These are phyloP conservation scores for Xyrauchen texanus DNA, from an alignment of 2,113 vertebrate species.

Conservation along the genomic window DNA sequence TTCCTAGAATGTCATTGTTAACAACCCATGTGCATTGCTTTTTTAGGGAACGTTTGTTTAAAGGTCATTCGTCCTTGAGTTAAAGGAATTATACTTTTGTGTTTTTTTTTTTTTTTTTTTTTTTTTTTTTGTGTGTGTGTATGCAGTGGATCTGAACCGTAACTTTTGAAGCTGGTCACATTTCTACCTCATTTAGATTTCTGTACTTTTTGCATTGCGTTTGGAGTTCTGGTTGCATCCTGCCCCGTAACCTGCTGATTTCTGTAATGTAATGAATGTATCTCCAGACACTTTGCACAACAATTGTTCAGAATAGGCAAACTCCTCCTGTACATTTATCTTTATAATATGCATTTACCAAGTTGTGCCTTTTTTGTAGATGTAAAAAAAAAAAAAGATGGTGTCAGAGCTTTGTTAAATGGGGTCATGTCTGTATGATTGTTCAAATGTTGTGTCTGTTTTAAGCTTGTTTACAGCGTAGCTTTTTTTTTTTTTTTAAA, in stretches of 20 bases:
- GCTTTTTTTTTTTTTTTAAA: slow-evolving; percentile 61
- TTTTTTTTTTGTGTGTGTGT: slow-evolving; percentile 32
- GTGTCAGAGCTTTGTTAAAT: slow-evolving; percentile 70
- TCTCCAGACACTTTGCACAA: slow-evolving; percentile 79
- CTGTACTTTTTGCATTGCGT: slow-evolving; percentile 61
- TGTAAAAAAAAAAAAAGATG: slow-evolving; percentile 44
- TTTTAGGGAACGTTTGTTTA: not conserved
- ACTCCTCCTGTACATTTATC: slow-evolving; percentile 70
- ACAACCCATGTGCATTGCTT: not conserved
- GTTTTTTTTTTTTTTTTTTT: no score
- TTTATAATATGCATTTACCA: slow-evolving; percentile 80
- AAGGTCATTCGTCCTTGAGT: slow-evolving; percentile 35
- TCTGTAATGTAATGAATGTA: slow-evolving; percentile 78
- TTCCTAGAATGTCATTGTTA: no score
- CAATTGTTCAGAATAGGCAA: slow-evolving; percentile 69
- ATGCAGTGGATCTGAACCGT: slow-evolving; percentile 45
- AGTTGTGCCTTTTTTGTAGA: slow-evolving; percentile 89
- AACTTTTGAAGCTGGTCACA: slow-evolving; percentile 62
- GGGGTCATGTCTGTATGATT: slow-evolving; percentile 67
- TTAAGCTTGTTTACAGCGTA: slow-evolving; percentile 84
- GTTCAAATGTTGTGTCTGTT: slow-evolving; percentile 76
- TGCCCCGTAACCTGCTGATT: slow-evolving; percentile 72
- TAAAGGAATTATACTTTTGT: slow-evolving; percentile 38
- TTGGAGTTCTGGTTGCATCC: slow-evolving; percentile 58
- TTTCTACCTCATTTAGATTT: slow-evolving; percentile 75